Evolutionary conservation across 2,113 vertebrate genomes (phyloP).

Genomic region (Gnathonemus echidnorhynchus): DNA sequence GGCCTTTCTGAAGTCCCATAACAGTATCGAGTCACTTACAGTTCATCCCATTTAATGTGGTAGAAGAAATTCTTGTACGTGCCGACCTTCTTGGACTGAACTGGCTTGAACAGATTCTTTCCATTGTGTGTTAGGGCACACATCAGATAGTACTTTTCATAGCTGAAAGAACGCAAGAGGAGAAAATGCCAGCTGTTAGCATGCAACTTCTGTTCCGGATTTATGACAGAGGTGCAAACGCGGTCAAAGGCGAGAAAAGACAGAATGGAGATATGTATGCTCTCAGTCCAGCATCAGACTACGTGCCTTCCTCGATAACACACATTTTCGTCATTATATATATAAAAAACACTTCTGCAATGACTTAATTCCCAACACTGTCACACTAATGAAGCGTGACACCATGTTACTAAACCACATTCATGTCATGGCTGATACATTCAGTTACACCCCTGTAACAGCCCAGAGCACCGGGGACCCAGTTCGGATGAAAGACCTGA

Average conservation of each 20-base stretch:
- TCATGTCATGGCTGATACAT: not conserved
- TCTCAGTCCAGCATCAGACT: not conserved
- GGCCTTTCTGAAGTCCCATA: too few species aligned
- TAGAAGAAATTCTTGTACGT: slow-evolving; percentile 95
- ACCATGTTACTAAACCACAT: not conserved
- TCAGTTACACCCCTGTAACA: not conserved
- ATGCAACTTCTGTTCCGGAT: not conserved
- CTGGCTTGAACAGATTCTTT: slow-evolving; percentile 89
- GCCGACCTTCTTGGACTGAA: slow-evolving; percentile 94
- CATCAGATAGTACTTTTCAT: slow-evolving; percentile 92
- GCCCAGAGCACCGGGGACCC: not conserved
- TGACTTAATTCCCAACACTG: not conserved
- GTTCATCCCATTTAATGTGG: slow-evolving; percentile 95
- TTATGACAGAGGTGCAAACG: not conserved
- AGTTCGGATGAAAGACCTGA: not conserved
- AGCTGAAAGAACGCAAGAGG: slow-evolving; percentile 57
- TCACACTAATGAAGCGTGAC: not conserved
- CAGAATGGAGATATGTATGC: not conserved
- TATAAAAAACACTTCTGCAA: not conserved
- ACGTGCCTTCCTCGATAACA: not conserved
- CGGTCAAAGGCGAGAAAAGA: not conserved
- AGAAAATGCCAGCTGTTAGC: slow-evolving; percentile 23
- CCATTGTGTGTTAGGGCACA: slow-evolving; percentile 90
- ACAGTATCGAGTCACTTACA: slow-evolving; percentile 67
- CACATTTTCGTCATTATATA: not conserved